Conservation (phyloP, 2,888 invertebrate species). For the Labia minor region DNA sequence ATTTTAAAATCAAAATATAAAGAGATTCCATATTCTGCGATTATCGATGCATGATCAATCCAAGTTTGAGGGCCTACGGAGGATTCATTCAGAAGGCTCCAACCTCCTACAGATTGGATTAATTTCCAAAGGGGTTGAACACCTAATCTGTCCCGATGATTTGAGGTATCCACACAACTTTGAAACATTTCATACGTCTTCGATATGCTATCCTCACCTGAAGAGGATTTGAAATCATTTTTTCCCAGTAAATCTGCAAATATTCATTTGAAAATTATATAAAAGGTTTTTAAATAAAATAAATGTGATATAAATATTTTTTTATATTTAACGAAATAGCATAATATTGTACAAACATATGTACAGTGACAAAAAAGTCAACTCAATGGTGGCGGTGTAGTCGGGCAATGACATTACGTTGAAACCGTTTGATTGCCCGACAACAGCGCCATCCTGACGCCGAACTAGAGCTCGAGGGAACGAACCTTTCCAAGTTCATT, state of each 20-base stretch:
- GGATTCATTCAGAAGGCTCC: neutral
- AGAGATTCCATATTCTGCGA: neutral
- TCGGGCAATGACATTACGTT: no score
- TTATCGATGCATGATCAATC: neutral
- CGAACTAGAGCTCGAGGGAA: no score
- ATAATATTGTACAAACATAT: no score
- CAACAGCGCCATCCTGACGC: no score
- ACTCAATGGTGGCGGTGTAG: no score
- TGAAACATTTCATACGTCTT: neutral
- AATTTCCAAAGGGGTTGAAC: neutral
- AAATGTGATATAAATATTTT: no score
- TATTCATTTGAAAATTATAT: no score
- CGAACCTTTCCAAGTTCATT: no score
- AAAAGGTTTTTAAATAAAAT: no score
- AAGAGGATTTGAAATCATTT: neutral
- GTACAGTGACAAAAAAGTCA: no score
- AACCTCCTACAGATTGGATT: neutral
- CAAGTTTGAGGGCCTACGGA: neutral
- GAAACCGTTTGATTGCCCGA: no score
- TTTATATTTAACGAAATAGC: no score
- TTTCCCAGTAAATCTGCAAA: neutral
- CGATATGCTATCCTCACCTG: neutral
- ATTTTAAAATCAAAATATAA: conserved; percentile 6
- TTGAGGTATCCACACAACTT: neutral
- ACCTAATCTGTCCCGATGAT: neutral